Conservation (phyloP, 2,797 vertebrate genomes). For the Champsocephalus esox region DNA sequence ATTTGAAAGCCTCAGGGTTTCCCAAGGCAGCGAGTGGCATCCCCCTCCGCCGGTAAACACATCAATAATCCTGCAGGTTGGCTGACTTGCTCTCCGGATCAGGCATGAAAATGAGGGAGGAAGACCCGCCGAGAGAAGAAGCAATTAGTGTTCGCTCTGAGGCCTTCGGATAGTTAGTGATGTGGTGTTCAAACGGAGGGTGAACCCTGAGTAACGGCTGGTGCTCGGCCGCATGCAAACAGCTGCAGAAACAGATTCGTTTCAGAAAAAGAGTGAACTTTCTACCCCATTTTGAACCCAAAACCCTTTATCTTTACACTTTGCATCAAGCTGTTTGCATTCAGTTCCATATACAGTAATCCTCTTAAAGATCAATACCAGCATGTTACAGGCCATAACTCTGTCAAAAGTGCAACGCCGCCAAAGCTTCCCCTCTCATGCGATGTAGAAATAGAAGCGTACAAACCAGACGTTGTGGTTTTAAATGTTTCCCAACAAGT, state of each 20-base stretch:
- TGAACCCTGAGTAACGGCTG: conserved; percentile 20
- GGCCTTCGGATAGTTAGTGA: conserved; percentile 41
- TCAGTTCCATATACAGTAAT: neutral
- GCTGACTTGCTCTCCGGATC: conserved; percentile 63
- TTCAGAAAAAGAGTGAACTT: conserved; percentile 12
- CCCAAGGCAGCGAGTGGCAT: conserved; percentile 67
- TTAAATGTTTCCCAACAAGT: conserved; percentile 50
- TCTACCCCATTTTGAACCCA: neutral
- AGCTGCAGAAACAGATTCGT: conserved; percentile 20
- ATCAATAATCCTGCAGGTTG: conserved; percentile 73
- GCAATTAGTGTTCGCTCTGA: conserved; percentile 60
- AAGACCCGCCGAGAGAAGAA: conserved; percentile 56
- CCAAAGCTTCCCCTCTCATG: conserved; percentile 34
- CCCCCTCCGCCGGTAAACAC: conserved; percentile 64
- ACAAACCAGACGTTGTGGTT: conserved; percentile 48
- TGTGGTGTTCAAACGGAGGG: conserved; percentile 26
- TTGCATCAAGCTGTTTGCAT: neutral
- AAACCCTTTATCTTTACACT: neutral
- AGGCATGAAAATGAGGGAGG: conserved; percentile 52
- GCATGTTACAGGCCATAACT: neutral
- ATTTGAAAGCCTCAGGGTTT: conserved; percentile 70
- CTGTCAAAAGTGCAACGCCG: conserved; percentile 13
- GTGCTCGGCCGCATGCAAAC: conserved; percentile 28
- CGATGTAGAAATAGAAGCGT: conserved; percentile 16
- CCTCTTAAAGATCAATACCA: neutral